Conservation (phyloP, 2,797 vertebrate genomes). For the Oreortyx pictus region DNA sequence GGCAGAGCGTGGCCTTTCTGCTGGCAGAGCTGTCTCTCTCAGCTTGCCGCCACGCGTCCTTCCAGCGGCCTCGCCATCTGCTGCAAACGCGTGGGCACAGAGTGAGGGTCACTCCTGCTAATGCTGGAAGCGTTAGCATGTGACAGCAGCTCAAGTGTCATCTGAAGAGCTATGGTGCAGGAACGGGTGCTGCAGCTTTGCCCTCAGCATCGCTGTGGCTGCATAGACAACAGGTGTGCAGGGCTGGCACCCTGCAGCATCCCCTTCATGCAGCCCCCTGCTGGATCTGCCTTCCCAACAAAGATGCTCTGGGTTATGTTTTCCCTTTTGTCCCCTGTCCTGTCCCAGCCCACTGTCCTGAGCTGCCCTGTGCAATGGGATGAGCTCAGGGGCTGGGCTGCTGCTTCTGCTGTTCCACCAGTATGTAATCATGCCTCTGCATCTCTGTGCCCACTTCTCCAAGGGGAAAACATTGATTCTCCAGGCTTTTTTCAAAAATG, state of each 20-base stretch:
- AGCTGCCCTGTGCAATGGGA: not conserved
- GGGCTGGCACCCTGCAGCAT: not conserved
- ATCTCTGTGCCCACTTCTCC: not conserved
- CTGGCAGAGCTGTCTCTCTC: not conserved
- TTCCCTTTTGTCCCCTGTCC: not conserved
- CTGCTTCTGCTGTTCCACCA: too few relatives aligned
- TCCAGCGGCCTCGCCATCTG: constrained; percentile 65
- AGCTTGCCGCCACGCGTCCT: not conserved
- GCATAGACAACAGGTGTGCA: too few relatives aligned
- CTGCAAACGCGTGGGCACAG: constrained; percentile 73
- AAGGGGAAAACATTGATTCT: not conserved
- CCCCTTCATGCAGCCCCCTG: not conserved
- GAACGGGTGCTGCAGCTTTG: not conserved
- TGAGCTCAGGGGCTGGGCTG: not conserved
- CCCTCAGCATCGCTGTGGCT: accelerated
- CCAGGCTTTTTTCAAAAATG: not conserved
- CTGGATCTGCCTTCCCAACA: not conserved
- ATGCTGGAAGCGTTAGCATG: not conserved
- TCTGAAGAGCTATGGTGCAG: not conserved
- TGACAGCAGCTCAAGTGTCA: not conserved
- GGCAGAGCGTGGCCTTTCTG: not conserved
- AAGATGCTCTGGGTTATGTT: not conserved
- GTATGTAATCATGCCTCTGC: not conserved
- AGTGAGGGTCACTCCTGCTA: constrained; percentile 72
- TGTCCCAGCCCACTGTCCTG: not conserved